A percentile compares a stretch with the other conserved stretches of the same genome.
Evolutionary conservation across 2,797 vertebrate species (phyloP).

Genomic region (Varecia variegata): DNA sequence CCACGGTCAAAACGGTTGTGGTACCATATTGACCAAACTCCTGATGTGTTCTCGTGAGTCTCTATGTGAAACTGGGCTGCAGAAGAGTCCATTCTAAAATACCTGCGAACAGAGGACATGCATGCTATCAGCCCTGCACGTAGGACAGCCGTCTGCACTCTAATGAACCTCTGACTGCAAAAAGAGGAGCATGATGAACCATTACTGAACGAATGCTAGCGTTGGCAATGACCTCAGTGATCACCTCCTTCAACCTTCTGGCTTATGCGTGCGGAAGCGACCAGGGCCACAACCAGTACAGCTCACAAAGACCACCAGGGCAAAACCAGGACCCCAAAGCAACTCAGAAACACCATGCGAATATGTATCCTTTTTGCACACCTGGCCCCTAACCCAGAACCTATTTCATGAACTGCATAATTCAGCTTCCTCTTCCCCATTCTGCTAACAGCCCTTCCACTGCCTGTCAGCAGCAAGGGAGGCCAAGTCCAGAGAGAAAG

Average conservation of each 20-base stretch:
- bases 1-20: conserved; percentile 88
- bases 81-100: conserved; percentile 85
- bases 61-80: conserved; percentile 89
- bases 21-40: conserved; percentile 93
- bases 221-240: fast-evolving
- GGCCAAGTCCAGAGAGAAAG: neutral
- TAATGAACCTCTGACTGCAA: neutral
- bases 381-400: neutral
- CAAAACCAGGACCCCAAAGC: neutral
- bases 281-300: neutral
- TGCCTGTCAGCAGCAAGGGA: neutral
- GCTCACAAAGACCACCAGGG: neutral
- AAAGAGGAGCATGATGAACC: fast-evolving
- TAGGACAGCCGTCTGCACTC: fast-evolving
- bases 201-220: fast-evolving
- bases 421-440: neutral
- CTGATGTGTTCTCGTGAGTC: conserved; percentile 83
- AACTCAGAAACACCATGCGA: fast-evolving
- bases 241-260: neutral
- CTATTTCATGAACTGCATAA: neutral
- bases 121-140: fast-evolving
- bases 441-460: neutral
- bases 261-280: fast-evolving
- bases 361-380: no score
- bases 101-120: conserved; percentile 74